Evolutionary conservation across 2,113 vertebrate genomes (phyloP).

Genomic region (Camelus bactrianus): DNA sequence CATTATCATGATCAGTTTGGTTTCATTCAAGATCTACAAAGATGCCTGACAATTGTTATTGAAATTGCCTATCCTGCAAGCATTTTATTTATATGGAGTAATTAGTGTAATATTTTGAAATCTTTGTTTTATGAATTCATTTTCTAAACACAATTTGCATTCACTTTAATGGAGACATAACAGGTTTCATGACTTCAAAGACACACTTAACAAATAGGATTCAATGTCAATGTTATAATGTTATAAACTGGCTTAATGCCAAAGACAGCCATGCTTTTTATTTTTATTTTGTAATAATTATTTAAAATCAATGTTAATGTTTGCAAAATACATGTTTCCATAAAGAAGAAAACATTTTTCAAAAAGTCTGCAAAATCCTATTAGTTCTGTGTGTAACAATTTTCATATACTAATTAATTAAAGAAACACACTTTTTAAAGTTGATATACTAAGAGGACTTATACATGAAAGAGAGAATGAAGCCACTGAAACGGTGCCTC

Average conservation of each 20-base stretch:
- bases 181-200: slow-evolving; percentile 12
- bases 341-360: slow-evolving; percentile 65
- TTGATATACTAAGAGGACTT: not conserved
- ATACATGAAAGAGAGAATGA: not conserved
- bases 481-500: not conserved
- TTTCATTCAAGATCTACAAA: not conserved
- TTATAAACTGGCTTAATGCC: slow-evolving; percentile 28
- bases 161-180: slow-evolving; percentile 21
- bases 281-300: slow-evolving; percentile 57
- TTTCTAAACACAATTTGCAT: not conserved
- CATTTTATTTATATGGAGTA: not conserved
- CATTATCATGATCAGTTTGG: not conserved
- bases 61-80: not conserved
- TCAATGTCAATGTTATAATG: not conserved
- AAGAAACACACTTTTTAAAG: not conserved
- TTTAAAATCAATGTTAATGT: slow-evolving; percentile 56
- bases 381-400: not conserved
- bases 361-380: not conserved
- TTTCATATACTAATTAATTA: not conserved
- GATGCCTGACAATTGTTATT: not conserved
- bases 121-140: not conserved
- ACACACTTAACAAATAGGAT: not conserved
- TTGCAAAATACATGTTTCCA: slow-evolving; percentile 56
- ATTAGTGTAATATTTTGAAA: slow-evolving; percentile 26
- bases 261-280: slow-evolving; percentile 53